Base-by-base conservation (phyloP, 2,888 invertebrate genomes). In the Congeria kusceri region DNA sequence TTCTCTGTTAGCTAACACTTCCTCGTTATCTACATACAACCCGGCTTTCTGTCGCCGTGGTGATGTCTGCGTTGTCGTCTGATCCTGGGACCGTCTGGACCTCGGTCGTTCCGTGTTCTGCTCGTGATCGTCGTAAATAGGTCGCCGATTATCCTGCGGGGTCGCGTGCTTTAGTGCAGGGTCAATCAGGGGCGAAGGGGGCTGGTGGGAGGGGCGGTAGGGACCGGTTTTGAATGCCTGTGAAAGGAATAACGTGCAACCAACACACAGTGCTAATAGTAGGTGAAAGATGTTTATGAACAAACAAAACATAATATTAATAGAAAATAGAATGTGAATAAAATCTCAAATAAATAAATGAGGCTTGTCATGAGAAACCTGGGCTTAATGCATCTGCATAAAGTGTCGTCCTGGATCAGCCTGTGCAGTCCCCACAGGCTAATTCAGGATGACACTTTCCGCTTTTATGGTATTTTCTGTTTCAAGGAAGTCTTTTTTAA, bases 181-280 rank as follows among this genome's bases (percentile, higher is more conserved):
- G 53, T 18, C 13, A n/a, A 56, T 49, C 25, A 49, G 49, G 53
- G 32, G 32, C 13, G 20, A 29, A 9, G 71, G 71, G 20, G 63
- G 64, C 28, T 56, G 71, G 20, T 67, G 77, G 27, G 20, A 32
- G 18, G 62, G 58, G 27, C 18, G 56, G 63, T 77, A 63, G 29
- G 61, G 29, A 61, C 66, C 47, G 28, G 73, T 74, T 67, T 74
- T 66, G 53, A 74, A 74, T 53, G 73, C 73, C 73, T 74, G 73
- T 74, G 56, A 46, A 62, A 58, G 53, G 47, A 28, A 29, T 13
- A 11, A 39, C 39, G 39, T 39, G 39, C 39, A 39, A 39, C 39
- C 39, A 39, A 39, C 39, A 39, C 39, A 39, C 39, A 13, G 39
- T 11, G 39, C 15, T 11, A 39, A 39, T n/a, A 69, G n/a, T 63